These are phyloP conservation scores for Eumerus sabulonum DNA, from an alignment of 2,888 invertebrate genomes.

Conservation along the genomic window DNA sequence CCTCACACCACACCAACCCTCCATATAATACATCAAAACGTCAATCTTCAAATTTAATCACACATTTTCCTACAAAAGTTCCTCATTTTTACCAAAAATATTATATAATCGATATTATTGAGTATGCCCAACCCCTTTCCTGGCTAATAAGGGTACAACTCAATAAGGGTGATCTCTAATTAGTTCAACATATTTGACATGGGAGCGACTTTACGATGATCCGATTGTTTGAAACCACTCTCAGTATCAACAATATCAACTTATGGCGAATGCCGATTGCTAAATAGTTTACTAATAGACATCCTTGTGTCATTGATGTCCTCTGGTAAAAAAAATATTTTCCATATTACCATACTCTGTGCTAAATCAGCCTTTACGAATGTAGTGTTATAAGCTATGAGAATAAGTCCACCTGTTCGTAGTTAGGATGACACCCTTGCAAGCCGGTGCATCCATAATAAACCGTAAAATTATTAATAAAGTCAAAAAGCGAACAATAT, in stretches of 20 bases:
- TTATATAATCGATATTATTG: constrained; percentile 22
- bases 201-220: constrained; percentile 65
- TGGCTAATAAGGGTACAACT: constrained; percentile 24
- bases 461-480: constrained; percentile 68
- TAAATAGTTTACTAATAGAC: not conserved
- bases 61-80: constrained; percentile 33
- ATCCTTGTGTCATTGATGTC: too few species aligned
- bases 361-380: too few species aligned
- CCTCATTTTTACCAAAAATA: constrained; percentile 43
- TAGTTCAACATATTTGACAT: constrained; percentile 63
- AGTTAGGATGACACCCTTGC: constrained; percentile 60
- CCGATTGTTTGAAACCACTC: constrained; percentile 55
- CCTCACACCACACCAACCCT: constrained; percentile 1
- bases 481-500: constrained; percentile 64
- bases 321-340: too few species aligned
- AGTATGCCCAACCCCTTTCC: not conserved
- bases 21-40: constrained; percentile 43
- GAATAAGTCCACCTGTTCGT: constrained; percentile 54
- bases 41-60: constrained; percentile 25
- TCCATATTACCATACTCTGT: too few species aligned
- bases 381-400: constrained; percentile 2
- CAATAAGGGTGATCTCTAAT: constrained; percentile 46
- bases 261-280: not conserved
- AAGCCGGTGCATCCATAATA: constrained; percentile 62
- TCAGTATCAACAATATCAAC: constrained; percentile 26